Base-by-base conservation (phyloP, 2,888 invertebrate species). In the Cryptocephalus primarius region DNA sequence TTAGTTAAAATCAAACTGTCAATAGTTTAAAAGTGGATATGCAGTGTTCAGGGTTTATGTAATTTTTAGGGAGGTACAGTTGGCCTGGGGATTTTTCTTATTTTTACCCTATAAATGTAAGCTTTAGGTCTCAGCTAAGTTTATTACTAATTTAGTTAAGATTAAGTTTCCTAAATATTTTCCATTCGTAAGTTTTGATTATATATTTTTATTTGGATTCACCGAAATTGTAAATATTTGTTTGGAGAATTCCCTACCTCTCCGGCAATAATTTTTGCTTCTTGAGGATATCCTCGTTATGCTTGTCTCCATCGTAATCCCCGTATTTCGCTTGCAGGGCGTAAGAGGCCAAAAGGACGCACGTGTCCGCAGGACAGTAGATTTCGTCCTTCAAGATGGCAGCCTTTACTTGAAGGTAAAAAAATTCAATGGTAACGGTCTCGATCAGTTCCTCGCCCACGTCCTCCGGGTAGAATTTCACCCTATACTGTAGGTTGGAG, bases 401-500 rank as follows among this genome's bases (percentile, higher is more conserved):
- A 70, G 93, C 92, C 75, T 96, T 95, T 56, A 94, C 91, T 80
- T 89, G 87, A 59, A 87, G 79, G 72, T 90, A 93, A 75, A 92
- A 93, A 54, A 91, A 78, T 66, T 90, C 84, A 72, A 96, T 80
- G 60, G 99, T 99, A 68, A 96, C 93, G 70, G 96, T 94, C 74
- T 99, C 97, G 63, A 99, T 99, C 58, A 99, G 80, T 75, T 99
- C 97, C 68, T 95, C 93, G 22, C 89, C 87, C 22, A 97, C 96
- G 74, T 99, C 97, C 73, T 99, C 99, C 1, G 99, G 99, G 74
- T 92, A 99, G 77, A 95, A 99, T 79, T 99, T 99, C 67, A 96
- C 95, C 61, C 93, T 87, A 78, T 60, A 68, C 31, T 63, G 53
- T 6, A 69, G 51, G 42, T 58, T 58, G 32, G 53, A 53, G 9